Percentiles rank a stretch among this genome's conserved stretches.
Evolutionary conservation across 2,888 invertebrate genomes (phyloP).

Genomic region (Cantharis nigra): DNA sequence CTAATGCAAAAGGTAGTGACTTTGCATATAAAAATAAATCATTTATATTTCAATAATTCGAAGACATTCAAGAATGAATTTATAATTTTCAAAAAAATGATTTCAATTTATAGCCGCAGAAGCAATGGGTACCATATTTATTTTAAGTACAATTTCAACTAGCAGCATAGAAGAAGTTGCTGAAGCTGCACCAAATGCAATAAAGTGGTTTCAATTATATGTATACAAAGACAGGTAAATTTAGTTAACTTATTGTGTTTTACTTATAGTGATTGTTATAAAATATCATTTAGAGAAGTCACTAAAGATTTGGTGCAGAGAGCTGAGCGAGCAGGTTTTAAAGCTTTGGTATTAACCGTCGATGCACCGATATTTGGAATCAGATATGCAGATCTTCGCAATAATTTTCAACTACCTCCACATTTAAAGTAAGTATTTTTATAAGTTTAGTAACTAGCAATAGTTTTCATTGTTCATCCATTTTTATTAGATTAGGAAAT

Average conservation of each 20-base stretch:
- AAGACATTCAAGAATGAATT: neutral
- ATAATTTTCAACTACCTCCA: slow-evolving; percentile 80
- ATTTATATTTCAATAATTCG: no score
- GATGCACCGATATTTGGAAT: slow-evolving; percentile 88
- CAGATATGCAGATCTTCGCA: slow-evolving; percentile 78
- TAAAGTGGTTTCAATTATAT: slow-evolving; percentile 92
- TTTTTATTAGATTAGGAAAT: slow-evolving; percentile 72
- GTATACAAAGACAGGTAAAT: slow-evolving; percentile 79
- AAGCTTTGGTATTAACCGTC: slow-evolving; percentile 84
- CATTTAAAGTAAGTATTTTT: slow-evolving; percentile 68
- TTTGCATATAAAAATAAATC: neutral
- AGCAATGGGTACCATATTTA: slow-evolving; percentile 74
- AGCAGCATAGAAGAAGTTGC: slow-evolving; percentile 89
- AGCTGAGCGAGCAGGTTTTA: slow-evolving; percentile 84
- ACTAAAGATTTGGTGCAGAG: slow-evolving; percentile 73
- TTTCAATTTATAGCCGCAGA: slow-evolving; percentile 70
- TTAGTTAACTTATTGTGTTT: neutral
- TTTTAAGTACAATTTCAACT: slow-evolving; percentile 84
- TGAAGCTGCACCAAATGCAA: slow-evolving; percentile 70
- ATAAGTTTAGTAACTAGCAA: neutral
- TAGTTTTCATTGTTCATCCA: neutral
- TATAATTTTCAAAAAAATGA: neutral
- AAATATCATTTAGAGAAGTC: slow-evolving; percentile 16
- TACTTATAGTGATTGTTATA: neutral
- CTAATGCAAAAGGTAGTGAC: slow-evolving; percentile 73